These are phyloP conservation scores for Magallana angulata DNA, from an alignment of 1,140 invertebrate species.

Conservation along the genomic window DNA sequence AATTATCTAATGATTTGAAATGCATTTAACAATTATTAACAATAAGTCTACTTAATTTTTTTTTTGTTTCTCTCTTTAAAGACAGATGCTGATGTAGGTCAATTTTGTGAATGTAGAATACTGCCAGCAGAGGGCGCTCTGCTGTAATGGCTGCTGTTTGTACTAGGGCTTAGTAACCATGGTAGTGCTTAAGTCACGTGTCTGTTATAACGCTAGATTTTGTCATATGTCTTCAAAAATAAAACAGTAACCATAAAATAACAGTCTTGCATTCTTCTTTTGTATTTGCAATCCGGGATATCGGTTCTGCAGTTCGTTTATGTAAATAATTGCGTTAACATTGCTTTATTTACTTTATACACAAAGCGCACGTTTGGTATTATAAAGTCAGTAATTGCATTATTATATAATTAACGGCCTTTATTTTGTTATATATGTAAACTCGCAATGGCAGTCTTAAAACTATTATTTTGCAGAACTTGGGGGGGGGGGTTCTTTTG, in stretches of 20 bases:
- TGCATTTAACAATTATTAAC: background rate
- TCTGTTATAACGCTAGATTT: constrained; percentile 33
- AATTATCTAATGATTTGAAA: constrained; percentile 20
- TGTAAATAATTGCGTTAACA: too few relatives aligned
- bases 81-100: background rate
- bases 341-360: too few relatives aligned
- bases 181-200: constrained; percentile 36
- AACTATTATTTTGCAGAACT: too few relatives aligned
- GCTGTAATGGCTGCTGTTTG: constrained; percentile 22
- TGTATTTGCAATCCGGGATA: too few relatives aligned
- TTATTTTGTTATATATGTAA: too few relatives aligned
- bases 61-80: background rate
- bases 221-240: constrained; percentile 34
- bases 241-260: constrained; percentile 16
- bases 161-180: constrained; percentile 35
- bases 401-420: too few relatives aligned
- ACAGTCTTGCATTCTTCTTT: too few relatives aligned
- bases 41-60: background rate
- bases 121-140: constrained; percentile 21
- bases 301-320: too few relatives aligned
- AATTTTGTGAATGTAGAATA: background rate
- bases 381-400: too few relatives aligned
- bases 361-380: too few relatives aligned
- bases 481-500: too few relatives aligned
- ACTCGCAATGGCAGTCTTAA: too few relatives aligned